phyloP scores from a whole-genome alignment of 2,888 invertebrate genomes.

The Torymus auratus region DNA sequence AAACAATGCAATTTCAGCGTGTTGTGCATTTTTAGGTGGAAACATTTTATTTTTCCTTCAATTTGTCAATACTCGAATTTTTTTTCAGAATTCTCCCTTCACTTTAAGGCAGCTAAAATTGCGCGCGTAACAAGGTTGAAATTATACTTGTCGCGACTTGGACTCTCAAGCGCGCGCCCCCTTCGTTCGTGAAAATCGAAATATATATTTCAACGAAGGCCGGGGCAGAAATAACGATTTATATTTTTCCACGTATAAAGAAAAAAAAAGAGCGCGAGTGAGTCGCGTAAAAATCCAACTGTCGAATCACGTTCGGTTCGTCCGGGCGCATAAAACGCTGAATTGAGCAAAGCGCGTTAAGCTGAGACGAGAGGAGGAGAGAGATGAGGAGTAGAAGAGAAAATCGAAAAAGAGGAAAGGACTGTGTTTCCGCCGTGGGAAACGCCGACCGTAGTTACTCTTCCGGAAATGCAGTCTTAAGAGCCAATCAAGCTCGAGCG shows the following conservation, averaged over 20 bases:
- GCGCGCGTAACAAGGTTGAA: no score
- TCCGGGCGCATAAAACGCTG: neutral
- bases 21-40: no score
- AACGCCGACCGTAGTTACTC: constrained; percentile 1
- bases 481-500: constrained; percentile 48
- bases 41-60: no score
- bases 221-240: neutral
- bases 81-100: no score
- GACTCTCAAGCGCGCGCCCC: no score
- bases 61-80: no score
- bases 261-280: neutral
- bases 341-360: neutral
- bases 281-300: neutral
- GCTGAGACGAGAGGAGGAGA: neutral
- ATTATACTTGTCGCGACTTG: no score
- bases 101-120: no score
- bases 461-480: constrained; percentile 42
- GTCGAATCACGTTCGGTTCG: neutral
- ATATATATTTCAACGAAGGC: no score
- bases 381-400: neutral
- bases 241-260: constrained; percentile 2
- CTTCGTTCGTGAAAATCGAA: no score
- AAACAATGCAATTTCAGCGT: no score
- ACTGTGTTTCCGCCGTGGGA: neutral
- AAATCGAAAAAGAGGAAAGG: neutral